Conservation (phyloP, 2,113 vertebrate species). For the Archocentrus centrarchus region DNA sequence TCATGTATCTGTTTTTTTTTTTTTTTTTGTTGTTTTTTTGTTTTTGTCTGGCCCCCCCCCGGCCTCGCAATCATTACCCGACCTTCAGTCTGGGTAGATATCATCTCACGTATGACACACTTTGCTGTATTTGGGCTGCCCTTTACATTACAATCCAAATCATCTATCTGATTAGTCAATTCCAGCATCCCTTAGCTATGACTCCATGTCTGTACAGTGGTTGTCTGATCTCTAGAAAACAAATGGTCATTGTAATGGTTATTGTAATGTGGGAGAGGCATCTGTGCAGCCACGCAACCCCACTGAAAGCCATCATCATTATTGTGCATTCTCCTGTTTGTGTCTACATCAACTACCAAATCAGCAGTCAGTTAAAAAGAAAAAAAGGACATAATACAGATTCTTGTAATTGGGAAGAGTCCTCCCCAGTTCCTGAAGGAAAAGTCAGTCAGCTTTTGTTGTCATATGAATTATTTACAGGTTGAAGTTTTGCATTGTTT, state of each 20-base stretch:
- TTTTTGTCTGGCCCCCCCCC: no score
- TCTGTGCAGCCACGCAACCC: constrained; percentile 51
- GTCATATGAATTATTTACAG: background rate
- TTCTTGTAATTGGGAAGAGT: constrained; percentile 5
- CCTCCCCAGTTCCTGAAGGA: background rate
- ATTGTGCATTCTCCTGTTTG: constrained; percentile 9
- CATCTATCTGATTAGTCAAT: constrained; percentile 21
- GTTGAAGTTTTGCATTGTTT: constrained; percentile 4
- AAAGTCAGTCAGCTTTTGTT: background rate
- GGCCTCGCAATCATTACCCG: background rate
- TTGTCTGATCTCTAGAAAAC: constrained; percentile 47
- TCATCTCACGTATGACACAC: background rate
- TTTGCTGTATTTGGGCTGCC: background rate
- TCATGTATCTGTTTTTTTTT: background rate
- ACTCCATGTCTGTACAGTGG: constrained; percentile 14
- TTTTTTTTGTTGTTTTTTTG: no score
- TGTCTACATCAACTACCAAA: background rate
- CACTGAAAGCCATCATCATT: constrained; percentile 26
- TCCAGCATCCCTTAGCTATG: background rate
- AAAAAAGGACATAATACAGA: background rate
- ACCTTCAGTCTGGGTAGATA: background rate
- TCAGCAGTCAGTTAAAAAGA: background rate
- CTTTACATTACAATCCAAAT: background rate
- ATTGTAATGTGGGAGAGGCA: constrained; percentile 70
- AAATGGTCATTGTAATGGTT: constrained; percentile 59